Base-by-base conservation (phyloP, 2,797 vertebrate genomes). In the Myotis pilosus region DNA sequence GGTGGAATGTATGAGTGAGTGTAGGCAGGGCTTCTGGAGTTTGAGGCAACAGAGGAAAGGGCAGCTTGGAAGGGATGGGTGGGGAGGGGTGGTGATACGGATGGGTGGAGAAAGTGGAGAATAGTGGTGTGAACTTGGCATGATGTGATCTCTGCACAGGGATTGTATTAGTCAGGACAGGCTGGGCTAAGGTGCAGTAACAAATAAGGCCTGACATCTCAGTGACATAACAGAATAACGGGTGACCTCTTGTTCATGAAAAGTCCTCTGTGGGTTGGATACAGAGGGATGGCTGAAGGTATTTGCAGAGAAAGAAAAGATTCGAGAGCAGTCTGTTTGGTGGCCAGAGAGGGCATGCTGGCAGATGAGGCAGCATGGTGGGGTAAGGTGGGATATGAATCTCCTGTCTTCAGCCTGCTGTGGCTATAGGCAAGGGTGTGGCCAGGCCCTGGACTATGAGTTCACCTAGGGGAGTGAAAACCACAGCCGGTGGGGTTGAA, bases 141-240 rank as follows among this genome's bases (percentile, higher is more conserved):
- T 0, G 22, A 15, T 22, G 30, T 0, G 0, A 7, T 22, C 30
- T 53, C 79, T 13, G 17, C 41, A 2, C 12, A 3, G 23, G 33
- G 30, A 30, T 1, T 25, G 11, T 16, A 2, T 41, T 10, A 5
- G 74, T 36, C 36, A 64, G 68, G 25, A 19, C 8, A 51, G 55
- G 49, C 64, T 20, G 23, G 38, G 89, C 8, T 23, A 1, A 6
- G 60, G 28, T 20, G 7, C 20, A 2, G 69, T 78, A 22, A 91
- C 38, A 38, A 53, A 22, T 2, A 25, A 82, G 41, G 71, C 76
- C 28, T 8, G 30, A 2, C 9, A 20, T 28, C 44, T 80, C 84
- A 25, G 13, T 3, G 51, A 72, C 80, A 66, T 66, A 13, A 11
- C 25, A 12, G 11, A 5, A 16, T 23, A 30, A 22, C 0, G 3